These are phyloP conservation scores for Agrotis segetum DNA, from an alignment of 2,888 invertebrate species.

Conservation along the genomic window DNA sequence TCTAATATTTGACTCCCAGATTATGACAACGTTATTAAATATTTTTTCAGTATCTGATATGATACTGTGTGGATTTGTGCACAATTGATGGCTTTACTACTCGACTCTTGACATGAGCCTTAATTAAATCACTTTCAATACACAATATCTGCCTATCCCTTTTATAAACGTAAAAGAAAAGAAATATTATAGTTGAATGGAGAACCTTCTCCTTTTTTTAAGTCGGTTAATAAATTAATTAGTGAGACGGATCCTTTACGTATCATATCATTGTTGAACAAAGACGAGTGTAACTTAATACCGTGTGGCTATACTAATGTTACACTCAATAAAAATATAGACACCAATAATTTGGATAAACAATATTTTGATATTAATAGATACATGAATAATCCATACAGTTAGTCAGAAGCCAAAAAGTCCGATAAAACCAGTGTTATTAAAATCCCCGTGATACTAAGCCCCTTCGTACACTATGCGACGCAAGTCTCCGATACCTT, in stretches of 20 bases:
- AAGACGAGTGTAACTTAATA: constrained; percentile 23
- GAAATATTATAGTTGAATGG: too few relatives aligned
- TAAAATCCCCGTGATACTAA: too few relatives aligned
- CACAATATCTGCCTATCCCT: not conserved
- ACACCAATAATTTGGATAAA: not conserved
- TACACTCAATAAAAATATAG: not conserved
- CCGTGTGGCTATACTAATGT: not conserved
- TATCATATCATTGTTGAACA: not conserved
- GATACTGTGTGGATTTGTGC: too few relatives aligned
- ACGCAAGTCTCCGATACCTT: too few relatives aligned
- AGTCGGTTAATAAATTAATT: too few relatives aligned
- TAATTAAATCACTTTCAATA: too few relatives aligned
- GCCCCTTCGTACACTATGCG: too few relatives aligned
- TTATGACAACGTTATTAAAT: not conserved
- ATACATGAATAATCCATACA: not conserved
- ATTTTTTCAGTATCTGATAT: too few relatives aligned
- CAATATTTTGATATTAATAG: not conserved
- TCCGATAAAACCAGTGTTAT: too few relatives aligned
- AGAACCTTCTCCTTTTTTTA: too few relatives aligned
- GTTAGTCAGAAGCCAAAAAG: not conserved
- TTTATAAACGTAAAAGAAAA: too few relatives aligned
- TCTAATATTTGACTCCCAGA: not conserved
- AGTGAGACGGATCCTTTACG: not conserved
- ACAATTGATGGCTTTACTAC: not conserved
- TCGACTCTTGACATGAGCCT: not conserved